These are phyloP conservation scores for Drosophila paulistorum DNA, from an alignment of 1,140 invertebrate species.

Conservation along the genomic window DNA sequence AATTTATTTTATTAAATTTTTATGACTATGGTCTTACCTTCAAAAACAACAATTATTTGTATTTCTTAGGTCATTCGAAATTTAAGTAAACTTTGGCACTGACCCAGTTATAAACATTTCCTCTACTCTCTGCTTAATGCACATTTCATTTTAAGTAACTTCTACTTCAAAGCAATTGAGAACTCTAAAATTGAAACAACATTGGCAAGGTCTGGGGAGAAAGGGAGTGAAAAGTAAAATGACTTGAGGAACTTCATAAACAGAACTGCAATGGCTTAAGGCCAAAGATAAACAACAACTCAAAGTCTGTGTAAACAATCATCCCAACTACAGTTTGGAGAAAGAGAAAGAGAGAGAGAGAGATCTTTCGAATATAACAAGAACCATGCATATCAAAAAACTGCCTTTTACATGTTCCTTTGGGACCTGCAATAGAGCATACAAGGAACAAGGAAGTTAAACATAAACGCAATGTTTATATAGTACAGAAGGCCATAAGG, in stretches of 20 bases:
- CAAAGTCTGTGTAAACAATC: constrained; percentile 41
- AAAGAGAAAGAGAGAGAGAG: background rate
- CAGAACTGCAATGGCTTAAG: constrained; percentile 28
- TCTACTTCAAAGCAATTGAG: constrained; percentile 31
- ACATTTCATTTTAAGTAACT: constrained; percentile 1
- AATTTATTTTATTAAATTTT: no score
- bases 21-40: no score
- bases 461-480: constrained; percentile 58
- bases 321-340: constrained; percentile 22
- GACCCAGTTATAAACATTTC: background rate
- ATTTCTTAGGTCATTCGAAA: background rate
- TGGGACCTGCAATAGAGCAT: constrained; percentile 34
- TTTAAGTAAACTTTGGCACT: background rate
- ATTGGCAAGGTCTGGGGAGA: constrained; percentile 27
- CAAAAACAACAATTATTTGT: no score
- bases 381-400: constrained; percentile 13
- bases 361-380: constrained; percentile 13
- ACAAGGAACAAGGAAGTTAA: constrained; percentile 31
- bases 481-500: constrained; percentile 40
- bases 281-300: constrained; percentile 50
- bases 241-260: constrained; percentile 47
- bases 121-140: background rate
- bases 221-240: background rate
- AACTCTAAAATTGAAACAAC: constrained; percentile 13
- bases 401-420: constrained; percentile 30